Conservation (phyloP, 2,797 vertebrate species). For the Gastrophryne carolinensis region DNA sequence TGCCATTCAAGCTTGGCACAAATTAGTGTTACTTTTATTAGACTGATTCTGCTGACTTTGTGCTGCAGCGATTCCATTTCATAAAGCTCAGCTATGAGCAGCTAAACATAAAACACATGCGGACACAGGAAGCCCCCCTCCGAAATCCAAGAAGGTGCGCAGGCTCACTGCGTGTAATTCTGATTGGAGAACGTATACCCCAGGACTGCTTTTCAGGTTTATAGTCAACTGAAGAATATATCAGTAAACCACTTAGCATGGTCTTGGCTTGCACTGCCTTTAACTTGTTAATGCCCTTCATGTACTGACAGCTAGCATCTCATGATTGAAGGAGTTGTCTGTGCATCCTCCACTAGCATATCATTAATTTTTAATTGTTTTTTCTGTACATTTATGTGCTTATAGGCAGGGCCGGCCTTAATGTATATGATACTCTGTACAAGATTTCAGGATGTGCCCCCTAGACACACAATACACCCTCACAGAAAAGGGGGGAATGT, state of each 20-base stretch:
- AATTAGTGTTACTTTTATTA: constrained; percentile 50
- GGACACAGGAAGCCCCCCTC: constrained; percentile 27
- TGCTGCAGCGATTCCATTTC: constrained; percentile 20
- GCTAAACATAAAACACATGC: constrained; percentile 42
- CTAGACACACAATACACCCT: too few relatives aligned
- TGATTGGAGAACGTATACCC: constrained; percentile 21
- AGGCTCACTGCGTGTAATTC: neutral
- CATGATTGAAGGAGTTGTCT: too few relatives aligned
- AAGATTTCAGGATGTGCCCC: too few relatives aligned
- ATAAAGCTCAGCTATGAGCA: constrained; percentile 15
- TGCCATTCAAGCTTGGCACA: constrained; percentile 46
- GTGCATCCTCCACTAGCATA: too few relatives aligned
- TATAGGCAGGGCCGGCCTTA: too few relatives aligned
- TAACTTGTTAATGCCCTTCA: neutral
- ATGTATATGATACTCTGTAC: too few relatives aligned
- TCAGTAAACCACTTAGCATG: neutral
- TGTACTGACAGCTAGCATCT: neutral
- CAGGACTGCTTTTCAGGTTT: neutral
- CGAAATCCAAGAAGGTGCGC: constrained; percentile 38
- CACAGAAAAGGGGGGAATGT: too few relatives aligned
- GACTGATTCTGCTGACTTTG: constrained; percentile 36
- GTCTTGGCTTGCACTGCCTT: neutral
- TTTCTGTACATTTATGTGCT: too few relatives aligned
- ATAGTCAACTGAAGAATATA: neutral
- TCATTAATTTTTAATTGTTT: too few relatives aligned